Evolutionary conservation across 2,113 vertebrate species (phyloP), one percentile per base, ranked within the genome.

Genomic region (Hydrolagus affinis): DNA sequence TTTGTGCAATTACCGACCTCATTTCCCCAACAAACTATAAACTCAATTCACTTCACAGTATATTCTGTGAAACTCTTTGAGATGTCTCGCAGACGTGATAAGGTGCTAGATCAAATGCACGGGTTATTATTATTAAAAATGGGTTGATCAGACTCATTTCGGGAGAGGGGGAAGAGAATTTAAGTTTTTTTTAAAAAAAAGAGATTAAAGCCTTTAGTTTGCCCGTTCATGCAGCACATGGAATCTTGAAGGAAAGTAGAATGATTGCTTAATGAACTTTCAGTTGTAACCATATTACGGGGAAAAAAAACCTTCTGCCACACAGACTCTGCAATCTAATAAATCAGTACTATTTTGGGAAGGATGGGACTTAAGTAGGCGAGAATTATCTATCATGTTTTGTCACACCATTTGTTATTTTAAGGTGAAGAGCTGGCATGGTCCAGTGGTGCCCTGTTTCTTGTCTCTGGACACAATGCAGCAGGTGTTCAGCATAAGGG

Each of bases 321-420:
- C 15, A 9, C 15, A 64, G 56, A 19, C 21, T 75, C 23, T 25
- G 9, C 30, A 74, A 25, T 12, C 66, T 25, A 72, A 85, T 72
- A 85, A 72, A 85, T 72, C 69, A 71, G 21, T 8, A 15, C 56
- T 85, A 85, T 85, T 85, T 56, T 72, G 69, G 19, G 85, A 70
- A 68, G 15, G 57, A 30, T 23, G 64, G 60, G 12, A 25, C 72
- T 11, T 72, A 15, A 25, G 15, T 71, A 72, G 4, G 21, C 56
- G 85, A 64, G 60, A 86, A 68, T 85, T 73, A 74, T 64, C 71
- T 60, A 64, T 85, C 21, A n/a, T 32, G 9, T 66, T 86, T 75
- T 85, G 71, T 86, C 85, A 73, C 11, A 59, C 60, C 72, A 86
- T 86, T 75, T 75, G 56, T 86, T 62, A 86, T 64, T 74, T 28